Conservation (phyloP, 2,888 invertebrate species). For the Clostera curtula region DNA sequence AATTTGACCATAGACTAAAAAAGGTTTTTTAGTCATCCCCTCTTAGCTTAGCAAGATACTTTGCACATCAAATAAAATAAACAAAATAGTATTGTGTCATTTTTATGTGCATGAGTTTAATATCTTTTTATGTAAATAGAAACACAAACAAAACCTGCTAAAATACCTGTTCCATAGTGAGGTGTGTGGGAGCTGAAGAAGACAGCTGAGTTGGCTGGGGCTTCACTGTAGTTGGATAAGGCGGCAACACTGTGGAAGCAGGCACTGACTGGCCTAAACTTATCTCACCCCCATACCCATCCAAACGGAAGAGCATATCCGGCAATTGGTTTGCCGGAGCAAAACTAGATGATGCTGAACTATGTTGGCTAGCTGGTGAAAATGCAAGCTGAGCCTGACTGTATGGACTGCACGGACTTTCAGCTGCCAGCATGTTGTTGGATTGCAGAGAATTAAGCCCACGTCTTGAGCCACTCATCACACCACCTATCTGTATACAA, state of each 20-base stretch:
- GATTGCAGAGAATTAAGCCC: slow-evolving; percentile 31
- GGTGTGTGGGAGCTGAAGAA: slow-evolving; percentile 90
- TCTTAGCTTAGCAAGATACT: too few species aligned
- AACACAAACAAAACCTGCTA: slow-evolving; percentile 3
- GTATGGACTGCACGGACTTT: slow-evolving; percentile 72
- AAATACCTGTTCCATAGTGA: slow-evolving; percentile 83
- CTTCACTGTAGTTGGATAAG: slow-evolving; percentile 53
- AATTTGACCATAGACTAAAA: too few species aligned
- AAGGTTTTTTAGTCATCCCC: too few species aligned
- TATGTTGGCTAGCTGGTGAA: slow-evolving; percentile 80
- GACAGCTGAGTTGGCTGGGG: slow-evolving; percentile 80
- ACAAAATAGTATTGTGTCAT: too few species aligned
- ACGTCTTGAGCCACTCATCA: slow-evolving; percentile 57
- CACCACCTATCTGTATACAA: slow-evolving; percentile 67
- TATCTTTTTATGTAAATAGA: too few species aligned
- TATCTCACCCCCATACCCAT: slow-evolving; percentile 71
- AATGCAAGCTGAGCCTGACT: slow-evolving; percentile 68
- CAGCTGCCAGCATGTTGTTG: slow-evolving; percentile 38
- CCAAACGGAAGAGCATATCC: slow-evolving; percentile 81
- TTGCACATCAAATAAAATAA: too few species aligned
- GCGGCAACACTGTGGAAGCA: slow-evolving; percentile 69
- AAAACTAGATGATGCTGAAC: slow-evolving; percentile 70
- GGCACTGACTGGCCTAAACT: slow-evolving; percentile 79
- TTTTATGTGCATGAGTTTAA: too few species aligned
- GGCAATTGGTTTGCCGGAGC: slow-evolving; percentile 69